Conservation (phyloP, 2,113 vertebrate species). For the Verasper variegatus region DNA sequence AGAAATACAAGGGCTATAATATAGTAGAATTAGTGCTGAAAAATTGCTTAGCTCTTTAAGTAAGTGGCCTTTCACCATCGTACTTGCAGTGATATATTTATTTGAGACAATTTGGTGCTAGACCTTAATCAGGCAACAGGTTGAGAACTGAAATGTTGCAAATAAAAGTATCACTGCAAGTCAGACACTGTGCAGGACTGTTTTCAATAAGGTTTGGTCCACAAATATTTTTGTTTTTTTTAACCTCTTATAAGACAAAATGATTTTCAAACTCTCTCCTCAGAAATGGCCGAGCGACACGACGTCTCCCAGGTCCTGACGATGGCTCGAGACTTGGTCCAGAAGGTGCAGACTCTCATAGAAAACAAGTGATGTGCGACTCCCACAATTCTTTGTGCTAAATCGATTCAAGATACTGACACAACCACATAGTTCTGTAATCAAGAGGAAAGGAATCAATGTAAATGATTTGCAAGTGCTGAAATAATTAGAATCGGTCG, state of each 20-base stretch:
- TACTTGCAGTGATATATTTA: too few species aligned
- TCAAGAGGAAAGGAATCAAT: slow-evolving; percentile 8
- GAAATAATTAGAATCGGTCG: slow-evolving; percentile 4
- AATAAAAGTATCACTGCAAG: too few species aligned
- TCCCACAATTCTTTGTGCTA: slow-evolving; percentile 24
- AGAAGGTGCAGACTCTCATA: slow-evolving; percentile 97
- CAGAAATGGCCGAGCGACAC: slow-evolving; percentile 97
- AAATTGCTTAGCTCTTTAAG: too few species aligned
- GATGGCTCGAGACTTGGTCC: slow-evolving; percentile 93
- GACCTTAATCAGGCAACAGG: too few species aligned
- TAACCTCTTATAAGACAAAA: neutral
- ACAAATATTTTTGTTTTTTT: too few species aligned
- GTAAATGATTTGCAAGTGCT: slow-evolving; percentile 16
- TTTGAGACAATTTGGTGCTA: too few species aligned
- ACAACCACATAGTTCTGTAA: slow-evolving; percentile 24
- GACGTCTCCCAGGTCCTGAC: slow-evolving; percentile 90
- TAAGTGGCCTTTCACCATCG: neutral
- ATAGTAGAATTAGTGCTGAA: neutral
- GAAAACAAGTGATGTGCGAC: slow-evolving; percentile 94
- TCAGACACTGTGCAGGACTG: too few species aligned
- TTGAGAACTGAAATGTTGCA: too few species aligned
- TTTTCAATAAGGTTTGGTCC: too few species aligned
- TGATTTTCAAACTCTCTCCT: slow-evolving; percentile 25
- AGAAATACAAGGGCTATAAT: slow-evolving; percentile 15
- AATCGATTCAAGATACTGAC: slow-evolving; percentile 37